These are phyloP conservation scores for Nasua narica DNA, from an alignment of 2,797 vertebrate genomes.

Conservation along the genomic window DNA sequence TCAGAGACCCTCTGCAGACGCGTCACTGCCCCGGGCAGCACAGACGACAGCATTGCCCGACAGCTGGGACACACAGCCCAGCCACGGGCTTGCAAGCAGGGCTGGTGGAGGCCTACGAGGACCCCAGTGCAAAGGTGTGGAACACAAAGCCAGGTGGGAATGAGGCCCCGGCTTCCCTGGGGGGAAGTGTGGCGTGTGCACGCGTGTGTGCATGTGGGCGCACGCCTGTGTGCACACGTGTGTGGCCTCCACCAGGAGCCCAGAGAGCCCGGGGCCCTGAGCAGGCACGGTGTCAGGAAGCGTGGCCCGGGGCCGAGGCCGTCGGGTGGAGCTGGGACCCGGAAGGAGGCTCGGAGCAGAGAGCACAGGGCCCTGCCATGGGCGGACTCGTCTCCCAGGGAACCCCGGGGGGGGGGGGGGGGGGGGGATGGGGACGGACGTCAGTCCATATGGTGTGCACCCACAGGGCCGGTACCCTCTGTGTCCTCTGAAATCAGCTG, in stretches of 20 bases:
- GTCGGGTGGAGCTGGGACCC: no score
- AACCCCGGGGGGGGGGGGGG: background rate
- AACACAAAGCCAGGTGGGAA: no score
- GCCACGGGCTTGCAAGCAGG: background rate
- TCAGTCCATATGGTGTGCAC: background rate
- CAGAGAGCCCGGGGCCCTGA: background rate
- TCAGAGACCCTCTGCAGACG: background rate
- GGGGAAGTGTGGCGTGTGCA: no score
- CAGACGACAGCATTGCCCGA: no score
- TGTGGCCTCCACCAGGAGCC: no score
- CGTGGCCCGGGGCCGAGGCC: background rate
- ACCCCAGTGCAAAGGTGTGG: no score
- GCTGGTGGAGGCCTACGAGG: background rate
- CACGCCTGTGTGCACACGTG: no score
- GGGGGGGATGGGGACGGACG: background rate
- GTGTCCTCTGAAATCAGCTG: background rate
- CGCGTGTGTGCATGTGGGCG: no score
- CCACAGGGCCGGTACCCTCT: background rate
- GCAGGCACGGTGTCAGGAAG: background rate
- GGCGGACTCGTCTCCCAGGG: background rate
- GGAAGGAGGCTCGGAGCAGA: accelerated
- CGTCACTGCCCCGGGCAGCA: no score
- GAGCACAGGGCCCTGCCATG: background rate
- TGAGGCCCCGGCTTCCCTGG: background rate
- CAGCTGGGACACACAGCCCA: background rate